A percentile compares a stretch with the other conserved stretches of the same genome.
Evolutionary conservation across 2,888 invertebrate genomes (phyloP).

Genomic region (Lasioglossum marginatum): DNA sequence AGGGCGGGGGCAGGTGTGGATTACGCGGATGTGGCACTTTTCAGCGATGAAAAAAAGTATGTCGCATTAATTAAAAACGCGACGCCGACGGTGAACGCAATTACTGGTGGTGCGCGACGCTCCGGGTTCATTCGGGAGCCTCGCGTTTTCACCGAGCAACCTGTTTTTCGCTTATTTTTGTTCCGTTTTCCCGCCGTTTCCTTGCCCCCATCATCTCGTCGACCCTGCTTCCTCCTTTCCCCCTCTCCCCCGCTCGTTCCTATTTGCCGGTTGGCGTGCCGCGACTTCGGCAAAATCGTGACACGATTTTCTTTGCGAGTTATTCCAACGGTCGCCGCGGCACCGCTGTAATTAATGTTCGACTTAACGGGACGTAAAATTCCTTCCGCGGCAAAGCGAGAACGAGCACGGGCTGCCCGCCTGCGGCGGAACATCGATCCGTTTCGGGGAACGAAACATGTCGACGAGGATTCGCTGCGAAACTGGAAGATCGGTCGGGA

Average conservation of each 20-base stretch:
- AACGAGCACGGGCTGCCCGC: no score
- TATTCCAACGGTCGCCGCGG: slow-evolving; percentile 33
- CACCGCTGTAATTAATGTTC: slow-evolving; percentile 52
- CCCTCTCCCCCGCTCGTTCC: not conserved
- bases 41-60: slow-evolving; percentile 80
- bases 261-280: slow-evolving; percentile 40
- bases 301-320: slow-evolving; percentile 56
- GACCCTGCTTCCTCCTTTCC: not conserved
- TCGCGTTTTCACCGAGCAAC: slow-evolving; percentile 59
- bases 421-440: not conserved
- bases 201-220: slow-evolving; percentile 29
- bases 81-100: slow-evolving; percentile 73
- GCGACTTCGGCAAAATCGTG: slow-evolving; percentile 55
- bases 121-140: slow-evolving; percentile 63
- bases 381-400: not conserved
- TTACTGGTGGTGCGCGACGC: slow-evolving; percentile 65
- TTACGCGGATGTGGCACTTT: slow-evolving; percentile 77
- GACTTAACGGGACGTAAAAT: slow-evolving; percentile 43
- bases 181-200: slow-evolving; percentile 40
- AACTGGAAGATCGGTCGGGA: not conserved
- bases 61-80: slow-evolving; percentile 82
- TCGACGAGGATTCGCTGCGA: not conserved
- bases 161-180: slow-evolving; percentile 54
- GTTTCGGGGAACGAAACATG: not conserved
- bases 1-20: slow-evolving; percentile 60